Percentiles rank a stretch among this genome's conserved stretches.
phyloP scores from a whole-genome alignment of 2,113 vertebrate genomes.

The Siniperca chuatsi region DNA sequence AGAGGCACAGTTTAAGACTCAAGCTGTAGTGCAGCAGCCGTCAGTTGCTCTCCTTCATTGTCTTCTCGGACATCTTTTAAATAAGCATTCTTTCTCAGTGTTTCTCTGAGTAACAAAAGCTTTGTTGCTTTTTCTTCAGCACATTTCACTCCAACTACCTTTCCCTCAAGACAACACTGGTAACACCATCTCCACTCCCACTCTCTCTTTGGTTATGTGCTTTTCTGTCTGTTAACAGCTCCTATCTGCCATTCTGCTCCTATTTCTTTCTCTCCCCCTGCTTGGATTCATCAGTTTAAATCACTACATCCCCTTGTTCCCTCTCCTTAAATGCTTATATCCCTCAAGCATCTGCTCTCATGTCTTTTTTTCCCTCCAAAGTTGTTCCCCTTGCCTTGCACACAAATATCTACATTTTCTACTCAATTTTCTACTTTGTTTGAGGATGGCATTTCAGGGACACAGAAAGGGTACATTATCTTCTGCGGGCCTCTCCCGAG shows the following conservation, averaged over 20 bases:
- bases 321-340: constrained; percentile 58
- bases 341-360: constrained; percentile 60
- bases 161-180: constrained; percentile 32
- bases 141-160: constrained; percentile 32
- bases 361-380: neutral
- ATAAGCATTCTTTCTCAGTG: neutral
- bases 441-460: constrained; percentile 60
- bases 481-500: constrained; percentile 49
- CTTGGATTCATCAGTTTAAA: constrained; percentile 57
- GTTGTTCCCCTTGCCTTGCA: constrained; percentile 32
- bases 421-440: constrained; percentile 58
- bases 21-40: neutral
- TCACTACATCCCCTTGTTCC: constrained; percentile 16
- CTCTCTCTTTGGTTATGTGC: constrained; percentile 27
- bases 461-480: constrained; percentile 60
- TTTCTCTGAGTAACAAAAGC: constrained; percentile 41
- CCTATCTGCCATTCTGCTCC: constrained; percentile 39
- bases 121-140: constrained; percentile 14
- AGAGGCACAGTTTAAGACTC: neutral
- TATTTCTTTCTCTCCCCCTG: constrained; percentile 5
- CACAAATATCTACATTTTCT: constrained; percentile 56
- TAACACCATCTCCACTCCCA: constrained; percentile 15
- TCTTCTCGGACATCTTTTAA: constrained; percentile 35
- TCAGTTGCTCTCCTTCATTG: neutral
- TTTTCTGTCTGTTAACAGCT: constrained; percentile 47